These are phyloP conservation scores for Cheumatopsyche charites DNA, from an alignment of 1,140 invertebrate genomes.

Conservation along the genomic window DNA sequence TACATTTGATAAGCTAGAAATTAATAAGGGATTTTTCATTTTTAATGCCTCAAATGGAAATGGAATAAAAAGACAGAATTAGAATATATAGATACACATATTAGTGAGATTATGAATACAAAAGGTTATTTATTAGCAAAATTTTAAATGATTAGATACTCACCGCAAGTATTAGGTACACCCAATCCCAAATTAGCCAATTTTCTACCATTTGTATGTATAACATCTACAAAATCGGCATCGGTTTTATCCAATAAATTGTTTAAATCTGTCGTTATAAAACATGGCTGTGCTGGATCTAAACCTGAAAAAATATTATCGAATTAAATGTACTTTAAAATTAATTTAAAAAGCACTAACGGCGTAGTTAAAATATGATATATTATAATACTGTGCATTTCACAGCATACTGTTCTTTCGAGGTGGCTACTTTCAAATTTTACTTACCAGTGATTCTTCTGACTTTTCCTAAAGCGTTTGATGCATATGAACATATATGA, in stretches of 20 bases:
- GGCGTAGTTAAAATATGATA: conserved; percentile 41
- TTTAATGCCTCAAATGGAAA: no score
- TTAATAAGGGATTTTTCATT: no score
- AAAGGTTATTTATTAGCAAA: no score
- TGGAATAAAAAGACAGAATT: no score
- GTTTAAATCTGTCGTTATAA: conserved; percentile 55
- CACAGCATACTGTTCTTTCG: no score
- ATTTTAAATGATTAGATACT: neutral
- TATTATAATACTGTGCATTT: no score
- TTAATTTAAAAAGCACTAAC: conserved; percentile 30
- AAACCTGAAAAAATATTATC: conserved; percentile 57
- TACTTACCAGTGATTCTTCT: conserved; percentile 58
- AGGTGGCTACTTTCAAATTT: no score
- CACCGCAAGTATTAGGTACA: conserved; percentile 62
- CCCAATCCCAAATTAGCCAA: conserved; percentile 63
- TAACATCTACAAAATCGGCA: conserved; percentile 69
- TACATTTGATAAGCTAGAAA: no score
- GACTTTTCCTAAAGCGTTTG: conserved; percentile 58
- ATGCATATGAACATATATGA: conserved; percentile 65
- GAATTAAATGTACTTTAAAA: no score
- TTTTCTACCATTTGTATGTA: conserved; percentile 66
- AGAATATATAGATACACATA: no score
- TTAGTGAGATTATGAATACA: no score
- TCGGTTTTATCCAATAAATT: conserved; percentile 64
- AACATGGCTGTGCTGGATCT: conserved; percentile 72